These are phyloP conservation scores for Porites divaricata DNA, from an alignment of 92 coral and sea anemone genomes.

Conservation along the genomic window DNA sequence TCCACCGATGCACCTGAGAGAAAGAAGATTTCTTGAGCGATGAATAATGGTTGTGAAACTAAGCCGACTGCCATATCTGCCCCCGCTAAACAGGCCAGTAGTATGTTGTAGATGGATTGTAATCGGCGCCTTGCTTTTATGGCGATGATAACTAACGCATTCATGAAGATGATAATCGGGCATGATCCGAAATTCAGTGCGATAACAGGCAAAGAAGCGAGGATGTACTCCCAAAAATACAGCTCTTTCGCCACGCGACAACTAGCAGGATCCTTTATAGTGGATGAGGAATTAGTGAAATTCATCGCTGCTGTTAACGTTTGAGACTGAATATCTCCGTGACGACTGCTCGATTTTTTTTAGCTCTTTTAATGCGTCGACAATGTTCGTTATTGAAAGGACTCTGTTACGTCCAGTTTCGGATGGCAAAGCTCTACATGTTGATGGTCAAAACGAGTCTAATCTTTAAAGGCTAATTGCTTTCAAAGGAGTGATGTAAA, in stretches of 20 bases:
- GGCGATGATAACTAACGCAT: conserved; percentile 13
- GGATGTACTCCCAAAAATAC: background rate
- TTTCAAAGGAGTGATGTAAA: too few species aligned
- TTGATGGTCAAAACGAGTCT: too few species aligned
- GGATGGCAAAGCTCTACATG: too few species aligned
- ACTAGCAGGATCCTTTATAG: too few species aligned
- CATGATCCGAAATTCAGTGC: background rate
- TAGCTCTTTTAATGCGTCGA: too few species aligned
- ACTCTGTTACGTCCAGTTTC: too few species aligned
- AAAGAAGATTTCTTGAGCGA: conserved; percentile 1
- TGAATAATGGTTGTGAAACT: conserved; percentile 1
- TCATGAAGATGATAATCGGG: conserved; percentile 14
- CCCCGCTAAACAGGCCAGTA: conserved; percentile 24
- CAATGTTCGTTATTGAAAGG: too few species aligned
- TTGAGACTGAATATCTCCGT: too few species aligned
- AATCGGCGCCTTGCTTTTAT: conserved; percentile 4
- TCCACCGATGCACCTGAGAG: background rate
- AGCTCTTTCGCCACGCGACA: background rate
- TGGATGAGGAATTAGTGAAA: background rate
- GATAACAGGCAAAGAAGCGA: background rate
- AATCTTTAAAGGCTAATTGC: too few species aligned
- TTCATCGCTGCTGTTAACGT: background rate
- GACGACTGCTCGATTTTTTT: too few species aligned
- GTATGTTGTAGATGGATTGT: conserved; percentile 15
- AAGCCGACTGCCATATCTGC: conserved; percentile 20